Evolutionary conservation across 1,140 invertebrate species (phyloP), one percentile per base, ranked within the genome.

Genomic region (Helicoverpa armigera): DNA sequence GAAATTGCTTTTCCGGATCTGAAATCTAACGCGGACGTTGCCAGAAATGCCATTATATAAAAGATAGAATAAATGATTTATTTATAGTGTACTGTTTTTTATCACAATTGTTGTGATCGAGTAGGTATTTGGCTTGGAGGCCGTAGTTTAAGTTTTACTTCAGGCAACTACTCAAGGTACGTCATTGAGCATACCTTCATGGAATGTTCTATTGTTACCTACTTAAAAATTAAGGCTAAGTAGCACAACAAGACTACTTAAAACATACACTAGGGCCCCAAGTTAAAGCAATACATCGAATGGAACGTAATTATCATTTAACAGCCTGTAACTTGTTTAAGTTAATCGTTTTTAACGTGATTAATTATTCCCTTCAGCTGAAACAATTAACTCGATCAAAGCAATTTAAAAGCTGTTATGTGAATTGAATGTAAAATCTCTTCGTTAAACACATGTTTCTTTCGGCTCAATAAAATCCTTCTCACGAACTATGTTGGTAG

Each of bases 1-100:
- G 53, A 73, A 73, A 73, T 73, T 58, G 31, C 70, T 73, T 73
- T 73, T 58, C 12, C 29, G n/a, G n/a, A 73, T 73, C 53, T 35
- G 13, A 31, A 35, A 72, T 56, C 48, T 70, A 9, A 53, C 11
- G 43, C 14, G n/a, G 14, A 23, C 10, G 67, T 9, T 29, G 23
- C 4, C 14, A 70, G 50, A 70, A 51, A 69, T 48, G 35, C 5
- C 35, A 43, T 43, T 43, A 43, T 43, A 43, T 35, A 43, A 43
- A 43, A 43, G 35, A 43, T 43, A 9, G 35, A 5, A 43, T 7
- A 5, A 9, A 43, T 43, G 9, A 43, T 9, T 43, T 43, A 43
- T 43, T 43, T 43, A 43, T 43, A 43, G 35, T 43, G 35, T 43
- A 9, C 5, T 43, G 5, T 43, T 43, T 43, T 4, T 43, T 43